Base-by-base conservation (phyloP, 2,888 invertebrate genomes). In the Harpagoxenus sublaevis region DNA sequence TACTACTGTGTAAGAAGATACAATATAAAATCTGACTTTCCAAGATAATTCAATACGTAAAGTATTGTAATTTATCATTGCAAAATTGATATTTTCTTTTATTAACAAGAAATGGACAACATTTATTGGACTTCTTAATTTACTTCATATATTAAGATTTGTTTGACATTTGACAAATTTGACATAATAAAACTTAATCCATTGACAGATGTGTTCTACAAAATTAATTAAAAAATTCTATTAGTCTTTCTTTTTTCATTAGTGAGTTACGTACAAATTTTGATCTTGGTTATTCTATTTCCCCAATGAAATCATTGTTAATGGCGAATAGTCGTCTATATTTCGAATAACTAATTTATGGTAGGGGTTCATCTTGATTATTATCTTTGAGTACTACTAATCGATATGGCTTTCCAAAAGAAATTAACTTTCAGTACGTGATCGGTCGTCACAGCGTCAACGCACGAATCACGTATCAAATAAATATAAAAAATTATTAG, bases 341-440 rank as follows among this genome's bases (percentile, higher is more conserved):
- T 60, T 65, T 53, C 8, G 28, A 12, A 31, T 66, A 83, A 86
- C 82, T 85, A 85, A 84, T 85, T 83, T 53, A 12, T 48, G 5
- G 57, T n/a, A 66, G 63, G 62, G 23, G 51, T 35, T 48, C 65
- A 28, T 55, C 8, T n/a, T 63, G 86, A 89, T 87, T 42, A 1
- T 8, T 88, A 83, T 85, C 75, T 39, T 18, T 0, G 12, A 45
- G 28, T 6, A 45, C 51, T 42, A 81, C 53, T 48, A 86, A 55
- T 57, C 57, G n/a, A 78, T 78, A 73, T 74, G 55, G 39, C 53
- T 74, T 65, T n/a, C 23, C 10, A 28, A n/a, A 45, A 62, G 51
- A 15, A 73, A 68, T 84, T 83, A 28, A 84, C 77, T 45, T 55
- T 74, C 71, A 89, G 89, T 89, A 73, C 42, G 63, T 74, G 39